Base-by-base conservation (phyloP, 1,140 invertebrate genomes). In the Zeugodacus cucurbitae region DNA sequence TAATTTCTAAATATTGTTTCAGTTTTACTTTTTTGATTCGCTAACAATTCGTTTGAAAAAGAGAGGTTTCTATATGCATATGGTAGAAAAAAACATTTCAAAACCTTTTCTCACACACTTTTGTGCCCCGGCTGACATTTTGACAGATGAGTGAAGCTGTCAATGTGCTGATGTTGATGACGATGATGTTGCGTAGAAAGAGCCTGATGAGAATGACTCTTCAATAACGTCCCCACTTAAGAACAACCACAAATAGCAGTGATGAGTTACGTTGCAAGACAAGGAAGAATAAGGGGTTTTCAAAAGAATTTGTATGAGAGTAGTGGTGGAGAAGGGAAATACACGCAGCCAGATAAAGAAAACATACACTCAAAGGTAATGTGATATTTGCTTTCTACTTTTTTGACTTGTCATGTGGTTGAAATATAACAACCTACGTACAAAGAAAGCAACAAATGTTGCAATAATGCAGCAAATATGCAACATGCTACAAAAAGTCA, bases 401-500 rank as follows among this genome's bases (percentile, higher is more conserved):
- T 82, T 82, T 82, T 54, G 74, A 82, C 74, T 82, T 29, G 26
- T 82, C 74, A 82, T 82, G 74, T 41, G 26, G 41, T 8, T 26
- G 8, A n/a, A 44, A 82, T 82, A 48, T 37, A 74, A 32, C 6
- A 20, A 41, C 34, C 2, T 34, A 74, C 34, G 17, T 22, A 74
- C 20, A 74, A 37, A 41, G 5, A 54, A 54, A 11, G 17, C 48
- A 54, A 78, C 22, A 17, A 41, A 78, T 41, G 37, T 26, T 17
- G 14, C 34, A 41, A 34, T 44, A 14, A 32, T 67, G 34, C 67
- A 34, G n/a, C 32, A 74, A 37, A 22, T 17, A 74, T 74, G 67
- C 34, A 37, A 74, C 14, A 74, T 74, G 67, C 67, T 34, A 41
- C 67, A 74, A 74, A 62, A n/a, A 62, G 26, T 0, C 58, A n/a